Conservation (phyloP, 2,797 vertebrate species). For the Bradypodion ventrale region DNA sequence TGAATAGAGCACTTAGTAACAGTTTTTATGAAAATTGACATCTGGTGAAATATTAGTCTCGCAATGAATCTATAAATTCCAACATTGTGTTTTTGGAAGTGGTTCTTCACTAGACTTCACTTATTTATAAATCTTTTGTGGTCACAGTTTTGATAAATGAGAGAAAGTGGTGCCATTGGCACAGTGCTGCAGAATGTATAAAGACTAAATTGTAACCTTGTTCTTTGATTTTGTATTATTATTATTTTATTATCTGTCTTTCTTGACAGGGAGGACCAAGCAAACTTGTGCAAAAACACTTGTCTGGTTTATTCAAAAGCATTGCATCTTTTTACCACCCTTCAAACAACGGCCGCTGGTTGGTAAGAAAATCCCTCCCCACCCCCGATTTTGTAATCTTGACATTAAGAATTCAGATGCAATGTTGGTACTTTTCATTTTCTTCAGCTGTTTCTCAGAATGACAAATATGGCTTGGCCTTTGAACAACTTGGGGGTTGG, state of each 20-base stretch:
- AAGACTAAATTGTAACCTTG: background rate
- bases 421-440: background rate
- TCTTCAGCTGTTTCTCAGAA: background rate
- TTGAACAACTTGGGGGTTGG: too few species aligned
- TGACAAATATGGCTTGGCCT: too few species aligned
- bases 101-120: background rate
- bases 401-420: background rate
- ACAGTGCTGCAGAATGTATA: background rate
- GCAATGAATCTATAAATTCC: background rate
- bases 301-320: constrained; percentile 94
- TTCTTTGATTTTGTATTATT: background rate
- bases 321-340: constrained; percentile 97
- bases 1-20: background rate
- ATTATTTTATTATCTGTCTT: background rate
- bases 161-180: background rate
- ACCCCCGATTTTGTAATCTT: background rate
- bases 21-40: background rate
- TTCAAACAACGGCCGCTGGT: constrained; percentile 96
- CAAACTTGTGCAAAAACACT: constrained; percentile 92
- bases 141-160: background rate
- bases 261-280: constrained; percentile 90
- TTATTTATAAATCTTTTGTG: background rate
- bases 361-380: constrained; percentile 83
- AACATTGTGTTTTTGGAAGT: background rate
- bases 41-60: background rate